These are phyloP conservation scores for Cheilosia pagana DNA, from an alignment of 2,888 invertebrate species.

Conservation along the genomic window DNA sequence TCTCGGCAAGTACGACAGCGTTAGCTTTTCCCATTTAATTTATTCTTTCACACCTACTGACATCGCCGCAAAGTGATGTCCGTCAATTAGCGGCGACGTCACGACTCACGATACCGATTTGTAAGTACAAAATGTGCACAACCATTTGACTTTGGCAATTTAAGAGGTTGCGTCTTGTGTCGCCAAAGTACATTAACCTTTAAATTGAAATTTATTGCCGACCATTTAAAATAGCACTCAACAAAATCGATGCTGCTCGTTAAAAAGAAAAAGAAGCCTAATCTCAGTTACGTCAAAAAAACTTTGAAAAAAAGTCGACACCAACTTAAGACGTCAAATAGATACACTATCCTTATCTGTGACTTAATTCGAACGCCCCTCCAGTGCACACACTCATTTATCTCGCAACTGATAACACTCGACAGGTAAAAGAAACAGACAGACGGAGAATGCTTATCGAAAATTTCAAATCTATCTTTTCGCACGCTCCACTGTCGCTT, in stretches of 20 bases:
- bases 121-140: neutral
- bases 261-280: neutral
- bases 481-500: neutral
- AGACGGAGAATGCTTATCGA: slow-evolving; percentile 1
- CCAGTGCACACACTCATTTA: neutral
- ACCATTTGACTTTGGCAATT: slow-evolving; percentile 19
- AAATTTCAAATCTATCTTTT: slow-evolving; percentile 13
- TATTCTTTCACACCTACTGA: slow-evolving; percentile 9
- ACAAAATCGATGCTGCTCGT: neutral
- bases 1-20: neutral
- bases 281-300: slow-evolving; percentile 1
- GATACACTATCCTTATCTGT: neutral
- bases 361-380: slow-evolving; percentile 1
- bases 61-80: slow-evolving; percentile 8
- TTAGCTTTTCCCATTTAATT: slow-evolving; percentile 4
- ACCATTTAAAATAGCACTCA: neutral
- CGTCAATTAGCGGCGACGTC: slow-evolving; percentile 8
- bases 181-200: slow-evolving; percentile 26
- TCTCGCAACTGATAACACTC: slow-evolving; percentile 24
- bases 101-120: neutral
- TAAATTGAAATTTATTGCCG: slow-evolving; percentile 14
- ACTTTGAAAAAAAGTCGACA: neutral
- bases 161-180: neutral
- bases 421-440: neutral
- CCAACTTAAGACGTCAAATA: neutral